Percentiles rank a stretch among this genome's conserved stretches.
Evolutionary conservation across 1,140 invertebrate genomes (phyloP).

Genomic region (Proales similis): DNA sequence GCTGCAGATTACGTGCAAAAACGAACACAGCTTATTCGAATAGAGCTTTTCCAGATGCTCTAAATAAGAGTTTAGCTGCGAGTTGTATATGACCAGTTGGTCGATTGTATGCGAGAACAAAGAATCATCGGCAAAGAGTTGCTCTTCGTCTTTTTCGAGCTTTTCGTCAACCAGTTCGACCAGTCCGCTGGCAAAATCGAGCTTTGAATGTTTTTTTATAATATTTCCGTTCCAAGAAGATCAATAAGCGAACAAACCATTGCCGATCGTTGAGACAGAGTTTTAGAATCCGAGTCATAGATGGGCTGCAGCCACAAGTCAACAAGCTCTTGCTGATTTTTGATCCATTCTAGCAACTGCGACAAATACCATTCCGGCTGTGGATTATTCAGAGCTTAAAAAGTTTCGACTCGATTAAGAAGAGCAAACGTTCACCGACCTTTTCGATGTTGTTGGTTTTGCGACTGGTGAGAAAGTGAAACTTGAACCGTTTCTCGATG

Average conservation of each 20-base stretch:
- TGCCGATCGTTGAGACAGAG: background rate
- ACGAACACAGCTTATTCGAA: background rate
- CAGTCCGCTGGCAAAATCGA: slow-evolving; percentile 20
- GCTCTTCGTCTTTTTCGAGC: background rate
- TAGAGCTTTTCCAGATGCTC: too few relatives aligned
- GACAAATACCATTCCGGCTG: slow-evolving; percentile 36
- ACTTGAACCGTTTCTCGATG: slow-evolving; percentile 25
- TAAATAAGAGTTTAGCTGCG: slow-evolving; percentile 10
- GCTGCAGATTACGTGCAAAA: slow-evolving; percentile 13
- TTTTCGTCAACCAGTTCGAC: slow-evolving; percentile 6
- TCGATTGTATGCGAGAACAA: slow-evolving; percentile 31
- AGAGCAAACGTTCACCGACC: background rate
- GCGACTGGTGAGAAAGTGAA: slow-evolving; percentile 35
- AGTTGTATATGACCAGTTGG: slow-evolving; percentile 11
- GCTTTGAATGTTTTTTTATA: background rate
- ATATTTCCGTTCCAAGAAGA: background rate
- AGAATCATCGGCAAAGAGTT: background rate
- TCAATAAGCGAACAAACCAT: background rate
- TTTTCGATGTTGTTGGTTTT: slow-evolving; percentile 31
- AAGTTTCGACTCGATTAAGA: background rate
- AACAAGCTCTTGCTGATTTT: slow-evolving; percentile 15
- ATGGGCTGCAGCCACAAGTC: background rate
- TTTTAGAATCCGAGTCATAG: background rate
- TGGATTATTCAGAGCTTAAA: background rate
- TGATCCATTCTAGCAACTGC: slow-evolving; percentile 31